These are phyloP conservation scores for Manis pentadactyla DNA, from an alignment of 2,797 vertebrate genomes.

Conservation along the genomic window DNA sequence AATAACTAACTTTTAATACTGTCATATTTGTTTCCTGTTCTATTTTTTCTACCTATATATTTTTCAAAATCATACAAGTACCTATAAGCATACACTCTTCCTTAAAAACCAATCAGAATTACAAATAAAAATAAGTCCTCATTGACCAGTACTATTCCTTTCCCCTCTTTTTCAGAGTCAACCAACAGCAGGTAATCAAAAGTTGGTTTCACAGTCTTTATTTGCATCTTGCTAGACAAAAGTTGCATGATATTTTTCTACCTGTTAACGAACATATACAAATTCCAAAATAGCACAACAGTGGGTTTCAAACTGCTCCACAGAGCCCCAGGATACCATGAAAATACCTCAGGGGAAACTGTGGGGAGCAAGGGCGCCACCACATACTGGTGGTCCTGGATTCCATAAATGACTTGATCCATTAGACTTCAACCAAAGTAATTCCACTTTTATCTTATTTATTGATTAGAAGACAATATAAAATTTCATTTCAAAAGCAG, in stretches of 20 bases:
- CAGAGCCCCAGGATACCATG: not conserved
- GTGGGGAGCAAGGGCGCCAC: not conserved
- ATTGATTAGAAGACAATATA: not conserved
- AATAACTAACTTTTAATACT: not conserved
- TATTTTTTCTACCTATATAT: not conserved
- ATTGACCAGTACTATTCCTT: not conserved
- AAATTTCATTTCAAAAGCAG: not conserved
- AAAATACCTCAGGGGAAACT: not conserved
- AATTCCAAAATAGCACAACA: not conserved
- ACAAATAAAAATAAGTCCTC: conserved; percentile 11
- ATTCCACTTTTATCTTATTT: conserved; percentile 3
- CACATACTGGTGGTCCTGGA: not conserved
- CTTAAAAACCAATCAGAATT: conserved; percentile 38
- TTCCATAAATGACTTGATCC: not conserved
- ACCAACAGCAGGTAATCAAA: not conserved
- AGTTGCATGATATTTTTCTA: not conserved
- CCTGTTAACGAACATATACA: not conserved
- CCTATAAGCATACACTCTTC: not conserved
- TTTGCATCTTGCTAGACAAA: not conserved
- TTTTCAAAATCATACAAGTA: conserved; percentile 9
- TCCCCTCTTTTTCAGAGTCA: not conserved
- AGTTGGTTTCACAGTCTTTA: not conserved
- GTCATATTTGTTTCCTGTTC: conserved; percentile 10
- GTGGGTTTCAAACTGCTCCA: not conserved
- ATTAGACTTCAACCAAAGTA: not conserved